A percentile compares a stretch with the other conserved stretches of the same genome.
Evolutionary conservation across 1,140 invertebrate genomes (phyloP).

Genomic region (Brevipalpus yothersi): DNA sequence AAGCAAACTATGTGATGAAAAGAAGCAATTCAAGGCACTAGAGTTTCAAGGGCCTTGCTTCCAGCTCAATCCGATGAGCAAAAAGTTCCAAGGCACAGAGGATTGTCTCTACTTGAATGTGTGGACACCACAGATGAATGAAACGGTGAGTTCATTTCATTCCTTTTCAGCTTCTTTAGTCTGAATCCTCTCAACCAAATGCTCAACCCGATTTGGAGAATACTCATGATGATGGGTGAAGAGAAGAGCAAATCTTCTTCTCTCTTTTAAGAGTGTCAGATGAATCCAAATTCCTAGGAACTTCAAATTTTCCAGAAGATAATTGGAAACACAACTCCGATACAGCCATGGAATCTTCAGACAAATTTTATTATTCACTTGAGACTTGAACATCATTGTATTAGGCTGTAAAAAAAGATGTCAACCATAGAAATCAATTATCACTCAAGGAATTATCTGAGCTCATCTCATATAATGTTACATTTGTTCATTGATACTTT

Average conservation of each 20-base stretch:
- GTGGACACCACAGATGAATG: constrained; percentile 39
- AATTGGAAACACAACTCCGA: background rate
- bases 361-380: no score
- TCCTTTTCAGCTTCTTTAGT: background rate
- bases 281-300: background rate
- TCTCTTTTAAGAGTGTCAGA: background rate
- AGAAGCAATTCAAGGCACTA: constrained; percentile 7
- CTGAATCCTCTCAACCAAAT: background rate
- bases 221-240: background rate
- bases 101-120: constrained; percentile 86
- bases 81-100: constrained; percentile 29
- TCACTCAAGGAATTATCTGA: no score
- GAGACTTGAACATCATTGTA: no score
- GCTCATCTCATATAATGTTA: no score
- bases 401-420: no score
- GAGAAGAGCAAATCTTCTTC: no score
- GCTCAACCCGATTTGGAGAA: background rate
- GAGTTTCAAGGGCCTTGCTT: constrained; percentile 11
- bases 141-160: constrained; percentile 6
- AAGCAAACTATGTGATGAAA: constrained; percentile 7
- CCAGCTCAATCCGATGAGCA: constrained; percentile 12
- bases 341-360: no score
- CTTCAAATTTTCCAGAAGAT: background rate
- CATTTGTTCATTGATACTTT: no score
- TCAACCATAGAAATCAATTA: no score